phyloP scores from a whole-genome alignment of 2,888 invertebrate genomes.

The Polyommatus icarus region DNA sequence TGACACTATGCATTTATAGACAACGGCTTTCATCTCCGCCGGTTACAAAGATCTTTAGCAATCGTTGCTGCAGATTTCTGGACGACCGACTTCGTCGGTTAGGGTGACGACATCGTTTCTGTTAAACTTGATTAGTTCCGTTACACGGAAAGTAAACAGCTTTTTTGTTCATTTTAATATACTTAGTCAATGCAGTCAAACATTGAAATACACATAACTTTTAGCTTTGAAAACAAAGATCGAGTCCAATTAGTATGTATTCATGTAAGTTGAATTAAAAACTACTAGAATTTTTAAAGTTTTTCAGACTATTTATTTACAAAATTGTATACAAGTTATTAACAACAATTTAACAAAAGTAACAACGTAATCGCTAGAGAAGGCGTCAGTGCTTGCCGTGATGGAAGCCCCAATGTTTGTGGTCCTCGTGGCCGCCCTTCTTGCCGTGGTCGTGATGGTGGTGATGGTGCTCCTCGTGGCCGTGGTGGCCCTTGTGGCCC shows the following conservation, averaged over 20 bases:
- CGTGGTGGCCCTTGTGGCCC: constrained; percentile 88
- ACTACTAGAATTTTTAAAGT: neutral
- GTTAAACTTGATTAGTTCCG: constrained; percentile 70
- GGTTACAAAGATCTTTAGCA: constrained; percentile 75
- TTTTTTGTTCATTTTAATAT: constrained; percentile 4
- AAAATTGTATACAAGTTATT: constrained; percentile 45
- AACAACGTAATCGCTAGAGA: constrained; percentile 50
- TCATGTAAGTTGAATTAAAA: neutral
- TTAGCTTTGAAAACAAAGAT: neutral
- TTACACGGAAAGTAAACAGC: constrained; percentile 42
- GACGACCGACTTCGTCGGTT: constrained; percentile 65
- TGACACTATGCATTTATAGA: constrained; percentile 74
- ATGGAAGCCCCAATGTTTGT: constrained; percentile 87
- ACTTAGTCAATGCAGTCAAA: neutral
- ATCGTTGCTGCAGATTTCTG: constrained; percentile 75
- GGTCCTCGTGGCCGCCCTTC: constrained; percentile 87
- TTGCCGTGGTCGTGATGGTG: constrained; percentile 89
- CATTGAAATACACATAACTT: neutral
- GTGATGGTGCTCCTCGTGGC: constrained; percentile 87
- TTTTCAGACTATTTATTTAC: constrained; percentile 61
- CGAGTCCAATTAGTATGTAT: neutral
- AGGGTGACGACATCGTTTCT: constrained; percentile 70
- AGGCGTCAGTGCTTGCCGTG: constrained; percentile 75
- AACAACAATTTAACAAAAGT: constrained; percentile 49
- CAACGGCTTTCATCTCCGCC: constrained; percentile 70